A percentile compares a stretch with the other conserved stretches of the same genome.
These are phyloP conservation scores for Nettapus auritus DNA, from an alignment of 2,113 vertebrate genomes.

Conservation along the genomic window DNA sequence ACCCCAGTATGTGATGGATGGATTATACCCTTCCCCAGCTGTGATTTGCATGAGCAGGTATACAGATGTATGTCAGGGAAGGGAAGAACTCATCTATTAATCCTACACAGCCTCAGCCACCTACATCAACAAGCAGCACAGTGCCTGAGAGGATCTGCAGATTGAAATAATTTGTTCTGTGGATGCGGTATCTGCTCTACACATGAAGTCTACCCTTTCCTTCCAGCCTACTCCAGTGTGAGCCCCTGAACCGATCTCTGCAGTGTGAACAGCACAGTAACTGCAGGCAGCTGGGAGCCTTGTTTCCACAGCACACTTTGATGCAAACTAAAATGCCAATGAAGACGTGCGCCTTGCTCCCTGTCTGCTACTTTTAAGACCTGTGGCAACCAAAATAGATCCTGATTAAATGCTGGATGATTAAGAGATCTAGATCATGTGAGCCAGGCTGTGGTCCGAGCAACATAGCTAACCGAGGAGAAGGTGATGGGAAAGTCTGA, in stretches of 20 bases:
- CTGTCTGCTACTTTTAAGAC: neutral
- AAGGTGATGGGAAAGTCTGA: neutral
- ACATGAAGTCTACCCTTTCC: neutral
- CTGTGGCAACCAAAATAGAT: neutral
- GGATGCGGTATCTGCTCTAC: neutral
- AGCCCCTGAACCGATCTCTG: neutral
- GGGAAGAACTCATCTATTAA: neutral
- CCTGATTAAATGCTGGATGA: neutral
- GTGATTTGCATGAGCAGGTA: neutral
- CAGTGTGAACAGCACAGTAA: accelerated
- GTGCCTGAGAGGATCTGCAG: neutral
- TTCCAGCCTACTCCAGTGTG: neutral
- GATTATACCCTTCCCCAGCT: neutral
- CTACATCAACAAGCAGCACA: neutral
- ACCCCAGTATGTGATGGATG: neutral
- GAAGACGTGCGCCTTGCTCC: neutral
- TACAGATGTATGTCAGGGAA: neutral
- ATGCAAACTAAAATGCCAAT: neutral
- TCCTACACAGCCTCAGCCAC: neutral
- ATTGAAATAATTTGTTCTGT: neutral
- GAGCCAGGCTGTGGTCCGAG: neutral
- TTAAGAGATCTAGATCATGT: neutral
- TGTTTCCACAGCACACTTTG: neutral
- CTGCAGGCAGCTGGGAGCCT: neutral
- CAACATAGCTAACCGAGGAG: neutral